Base-by-base conservation (phyloP, 2,113 vertebrate species). In the Nyctibius bracteatus region DNA sequence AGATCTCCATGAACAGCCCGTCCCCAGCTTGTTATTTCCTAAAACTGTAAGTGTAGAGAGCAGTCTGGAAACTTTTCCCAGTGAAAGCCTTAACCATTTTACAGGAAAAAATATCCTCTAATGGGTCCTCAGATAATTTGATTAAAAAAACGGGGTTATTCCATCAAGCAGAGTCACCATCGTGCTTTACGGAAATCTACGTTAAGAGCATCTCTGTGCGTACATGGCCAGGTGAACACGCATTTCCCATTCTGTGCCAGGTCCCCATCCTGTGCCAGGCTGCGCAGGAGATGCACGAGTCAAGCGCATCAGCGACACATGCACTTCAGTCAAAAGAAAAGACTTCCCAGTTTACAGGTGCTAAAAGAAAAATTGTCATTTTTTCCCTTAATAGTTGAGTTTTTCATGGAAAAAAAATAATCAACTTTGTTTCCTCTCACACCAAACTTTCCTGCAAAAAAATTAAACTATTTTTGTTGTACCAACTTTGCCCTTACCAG, bases 291-390 rank as follows among this genome's bases (percentile, higher is more conserved):
- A 49, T 23, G 24, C 30, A 16, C 2, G 18, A 23, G 12, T 8
- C 1, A 3, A 46, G 7, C 0, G 0, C 23, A 7, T 8, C 4
- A 2, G 63, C 2, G 1, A 14, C 35, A 55, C 9, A 2, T 2
- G 7, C 3, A 1, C 9, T n/a, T 62, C 58, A 33, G 25, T 9
- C 3, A 3, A 17, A 59, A 63, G 18, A 1, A 3, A 13, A 54
- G 20, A 51, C 12, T 22, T 86, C 7, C 12, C 17, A 54, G 17
- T 31, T 31, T 67, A 67, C 18, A 73, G 39, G 19, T 6, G 28
- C 1, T 8, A 2, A 5, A 65, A 44, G 18, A 65, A 51, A 93
- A 87, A 49, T 0, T 6, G 18, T 3, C 1, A 8, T 31, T 73
- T 79, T 74, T 28, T 3, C 20, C 24, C 55, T 31, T 28, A 44